Conservation (phyloP, 2,113 vertebrate species). For the Pantherophis guttatus region DNA sequence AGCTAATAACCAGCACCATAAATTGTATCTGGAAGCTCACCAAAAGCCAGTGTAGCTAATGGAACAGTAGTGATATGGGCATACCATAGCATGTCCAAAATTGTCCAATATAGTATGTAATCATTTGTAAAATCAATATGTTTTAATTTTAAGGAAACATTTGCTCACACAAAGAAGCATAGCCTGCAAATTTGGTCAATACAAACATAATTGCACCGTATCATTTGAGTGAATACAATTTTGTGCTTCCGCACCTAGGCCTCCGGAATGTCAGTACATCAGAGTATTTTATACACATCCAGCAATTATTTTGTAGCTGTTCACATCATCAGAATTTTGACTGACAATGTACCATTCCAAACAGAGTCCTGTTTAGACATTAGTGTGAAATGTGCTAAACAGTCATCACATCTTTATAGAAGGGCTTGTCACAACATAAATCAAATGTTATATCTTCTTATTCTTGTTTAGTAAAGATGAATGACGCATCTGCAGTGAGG, state of each 20-base stretch:
- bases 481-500: not conserved
- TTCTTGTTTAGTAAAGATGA: conserved; percentile 41
- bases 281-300: conserved; percentile 18
- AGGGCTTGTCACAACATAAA: conserved; percentile 59
- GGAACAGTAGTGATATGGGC: not conserved
- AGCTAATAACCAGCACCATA: not conserved
- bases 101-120: not conserved
- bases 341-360: conserved; percentile 44
- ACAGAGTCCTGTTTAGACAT: conserved; percentile 48
- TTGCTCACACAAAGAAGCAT: not conserved
- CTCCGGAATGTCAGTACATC: conserved; percentile 5
- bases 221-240: not conserved
- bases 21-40: not conserved
- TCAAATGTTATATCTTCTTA: conserved; percentile 36
- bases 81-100: not conserved
- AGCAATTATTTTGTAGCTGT: conserved; percentile 8
- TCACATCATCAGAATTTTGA: conserved; percentile 52
- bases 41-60: not conserved
- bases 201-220: not conserved
- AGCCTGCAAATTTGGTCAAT: not conserved
- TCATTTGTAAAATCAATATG: not conserved
- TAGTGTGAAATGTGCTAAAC: conserved; percentile 37
- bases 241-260: conserved; percentile 20
- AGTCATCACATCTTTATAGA: conserved; percentile 43
- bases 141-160: not conserved